Evolutionary conservation across 2,113 vertebrate genomes (phyloP), one percentile per base, ranked within the genome.

Genomic region (Cottus gobio): DNA sequence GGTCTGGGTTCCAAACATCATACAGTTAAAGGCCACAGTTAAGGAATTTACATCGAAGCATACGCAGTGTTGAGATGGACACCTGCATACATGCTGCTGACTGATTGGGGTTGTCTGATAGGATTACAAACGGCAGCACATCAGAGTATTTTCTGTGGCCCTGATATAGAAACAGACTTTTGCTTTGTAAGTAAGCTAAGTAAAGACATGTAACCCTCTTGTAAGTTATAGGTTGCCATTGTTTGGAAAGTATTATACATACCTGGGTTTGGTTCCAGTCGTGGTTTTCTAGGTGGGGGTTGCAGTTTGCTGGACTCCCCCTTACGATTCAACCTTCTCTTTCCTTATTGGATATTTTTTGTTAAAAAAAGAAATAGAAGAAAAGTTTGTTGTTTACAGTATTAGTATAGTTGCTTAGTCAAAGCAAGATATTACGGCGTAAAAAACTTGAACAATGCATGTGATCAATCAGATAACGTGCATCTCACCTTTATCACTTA

Each of bases 231-330:
- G 24, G 24, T 30, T 48, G 7, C 8, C 5, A 52, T 37, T n/a
- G 12, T 46, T 57, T 56, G 56, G 3, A 36, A 26, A 44, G n/a
- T n/a, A n/a, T 68, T 68, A 30, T 36, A 75, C 71, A 63, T 86
- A 83, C 72, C 76, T 42, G 5, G 0, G 7, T n/a, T 4, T 9
- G 0, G 31, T 20, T 52, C 48, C 52, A 4, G 1, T 30, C 0
- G 31, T 36, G 2, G 44, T 80, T 75, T 85, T 4, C 0, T 30
- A 3, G 31, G 1, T 72, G 65, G 4, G 58, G 65, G 5, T 9
- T 58, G 16, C 1, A 5, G 5, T 9, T 26, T 60, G 16, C 24
- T 77, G 11, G 46, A 68, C 61, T 78, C n/a, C 0, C 5, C 61
- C 11, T 34, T 75, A 67, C 3, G 20, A 64, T 64, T 54, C 13